These are phyloP conservation scores for Alces alces DNA, from an alignment of 2,113 vertebrate species.

Conservation along the genomic window DNA sequence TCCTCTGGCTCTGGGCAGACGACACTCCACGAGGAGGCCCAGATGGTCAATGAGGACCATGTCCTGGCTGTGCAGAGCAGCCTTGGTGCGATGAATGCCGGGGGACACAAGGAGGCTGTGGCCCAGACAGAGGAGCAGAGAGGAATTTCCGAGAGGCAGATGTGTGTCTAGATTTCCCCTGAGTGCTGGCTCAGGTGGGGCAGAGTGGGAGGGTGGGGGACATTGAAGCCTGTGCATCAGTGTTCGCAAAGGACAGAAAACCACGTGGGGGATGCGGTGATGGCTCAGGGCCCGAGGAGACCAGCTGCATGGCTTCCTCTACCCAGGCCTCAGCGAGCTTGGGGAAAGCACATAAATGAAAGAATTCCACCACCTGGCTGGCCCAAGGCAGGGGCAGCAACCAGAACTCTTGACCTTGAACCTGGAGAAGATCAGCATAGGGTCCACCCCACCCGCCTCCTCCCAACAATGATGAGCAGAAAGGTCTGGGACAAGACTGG, in stretches of 20 bases:
- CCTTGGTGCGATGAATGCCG: background rate
- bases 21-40: background rate
- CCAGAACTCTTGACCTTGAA: conserved; percentile 37
- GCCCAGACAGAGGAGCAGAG: background rate
- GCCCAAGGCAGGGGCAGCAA: conserved; percentile 15
- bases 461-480: background rate
- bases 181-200: accelerated
- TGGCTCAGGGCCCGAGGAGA: background rate
- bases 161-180: background rate
- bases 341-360: conserved; percentile 63
- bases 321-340: background rate
- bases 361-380: conserved; percentile 47
- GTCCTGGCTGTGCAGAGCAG: background rate
- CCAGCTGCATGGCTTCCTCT: background rate
- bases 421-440: background rate
- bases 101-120: background rate
- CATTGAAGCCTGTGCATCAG: background rate
- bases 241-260: conserved; percentile 47
- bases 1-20: background rate
- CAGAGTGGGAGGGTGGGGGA: accelerated
- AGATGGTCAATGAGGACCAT: background rate
- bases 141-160: background rate
- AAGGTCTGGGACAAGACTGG: background rate
- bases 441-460: background rate
- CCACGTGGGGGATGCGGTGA: background rate